These are phyloP conservation scores for Goniozus legneri DNA, from an alignment of 1,140 invertebrate genomes.

Conservation along the genomic window DNA sequence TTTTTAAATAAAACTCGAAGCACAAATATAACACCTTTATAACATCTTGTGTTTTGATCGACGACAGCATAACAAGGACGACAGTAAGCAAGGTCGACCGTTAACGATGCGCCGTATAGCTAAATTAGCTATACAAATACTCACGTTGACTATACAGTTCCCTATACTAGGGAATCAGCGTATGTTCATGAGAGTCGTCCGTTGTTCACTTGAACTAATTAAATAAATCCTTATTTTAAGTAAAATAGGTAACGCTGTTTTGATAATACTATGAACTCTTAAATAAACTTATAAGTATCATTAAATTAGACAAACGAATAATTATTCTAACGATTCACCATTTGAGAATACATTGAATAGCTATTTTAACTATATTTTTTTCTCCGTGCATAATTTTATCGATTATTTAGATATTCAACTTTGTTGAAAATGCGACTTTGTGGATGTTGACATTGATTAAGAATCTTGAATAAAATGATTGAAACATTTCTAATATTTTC, in stretches of 20 bases:
- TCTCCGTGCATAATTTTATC: not conserved
- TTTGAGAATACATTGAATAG: not conserved
- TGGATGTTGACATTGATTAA: too few relatives aligned
- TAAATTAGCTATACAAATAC: not conserved
- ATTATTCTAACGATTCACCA: not conserved
- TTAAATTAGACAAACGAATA: not conserved
- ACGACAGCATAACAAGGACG: not conserved
- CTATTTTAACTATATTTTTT: not conserved
- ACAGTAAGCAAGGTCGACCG: not conserved
- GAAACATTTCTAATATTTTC: too few relatives aligned
- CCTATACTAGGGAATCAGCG: not conserved
- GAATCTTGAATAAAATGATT: too few relatives aligned
- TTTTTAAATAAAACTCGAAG: not conserved
- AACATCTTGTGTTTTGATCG: not conserved
- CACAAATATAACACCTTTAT: not conserved
- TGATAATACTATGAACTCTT: too few relatives aligned
- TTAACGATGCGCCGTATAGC: not conserved
- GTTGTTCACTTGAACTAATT: not conserved
- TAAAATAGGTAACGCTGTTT: too few relatives aligned
- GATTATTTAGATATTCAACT: too few relatives aligned
- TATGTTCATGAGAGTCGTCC: not conserved
- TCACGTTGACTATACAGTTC: not conserved
- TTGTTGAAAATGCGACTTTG: too few relatives aligned
- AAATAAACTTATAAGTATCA: too few relatives aligned
- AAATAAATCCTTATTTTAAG: too few relatives aligned